These are phyloP conservation scores for Mus pahari DNA, from an alignment of 2,113 vertebrate species.

Conservation along the genomic window DNA sequence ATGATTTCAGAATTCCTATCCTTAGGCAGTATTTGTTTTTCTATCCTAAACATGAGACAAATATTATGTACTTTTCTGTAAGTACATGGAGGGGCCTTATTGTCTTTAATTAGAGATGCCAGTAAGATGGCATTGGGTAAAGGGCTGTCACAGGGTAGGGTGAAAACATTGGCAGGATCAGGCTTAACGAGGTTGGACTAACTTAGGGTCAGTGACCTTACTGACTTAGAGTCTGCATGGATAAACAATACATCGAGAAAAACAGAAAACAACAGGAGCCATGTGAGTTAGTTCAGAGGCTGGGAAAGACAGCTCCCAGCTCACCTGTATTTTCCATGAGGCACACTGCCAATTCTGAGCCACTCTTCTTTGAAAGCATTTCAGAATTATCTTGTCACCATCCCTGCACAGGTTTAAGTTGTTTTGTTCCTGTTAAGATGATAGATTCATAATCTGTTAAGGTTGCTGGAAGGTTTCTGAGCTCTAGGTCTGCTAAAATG, in stretches of 20 bases:
- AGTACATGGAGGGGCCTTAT: neutral
- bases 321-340: neutral
- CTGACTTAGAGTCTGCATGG: neutral
- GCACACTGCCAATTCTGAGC: neutral
- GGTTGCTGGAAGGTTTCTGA: neutral
- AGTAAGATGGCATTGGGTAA: neutral
- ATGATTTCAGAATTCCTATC: constrained; percentile 63
- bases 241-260: neutral
- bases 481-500: neutral
- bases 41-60: constrained; percentile 30
- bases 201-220: constrained; percentile 8
- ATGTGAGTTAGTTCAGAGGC: neutral
- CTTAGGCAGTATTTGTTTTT: constrained; percentile 28
- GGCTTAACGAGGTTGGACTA: constrained; percentile 22
- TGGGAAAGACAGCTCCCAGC: neutral
- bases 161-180: neutral
- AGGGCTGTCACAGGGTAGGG: neutral
- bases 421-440: constrained; percentile 10
- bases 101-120: constrained; percentile 26
- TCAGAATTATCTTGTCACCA: constrained; percentile 30
- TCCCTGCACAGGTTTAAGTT: neutral
- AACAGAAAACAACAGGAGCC: neutral
- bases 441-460: constrained; percentile 26
- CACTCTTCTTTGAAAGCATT: constrained; percentile 6
- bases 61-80: constrained; percentile 66